Evolutionary conservation across 2,888 invertebrate genomes (phyloP).

Genomic region (Acholoe squamosa): DNA sequence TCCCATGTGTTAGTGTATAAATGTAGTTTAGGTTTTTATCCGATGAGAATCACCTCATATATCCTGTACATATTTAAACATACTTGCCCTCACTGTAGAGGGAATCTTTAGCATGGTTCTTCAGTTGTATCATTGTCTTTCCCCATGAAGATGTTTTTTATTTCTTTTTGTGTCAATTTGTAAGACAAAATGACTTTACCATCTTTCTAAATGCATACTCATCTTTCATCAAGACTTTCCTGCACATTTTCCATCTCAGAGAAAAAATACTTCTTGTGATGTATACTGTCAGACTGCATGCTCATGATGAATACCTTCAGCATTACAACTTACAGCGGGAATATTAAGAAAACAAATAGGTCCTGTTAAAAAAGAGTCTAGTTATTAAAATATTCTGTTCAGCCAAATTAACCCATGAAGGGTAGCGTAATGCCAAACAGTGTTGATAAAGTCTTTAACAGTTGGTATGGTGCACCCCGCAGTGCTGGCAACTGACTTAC

Average conservation of each 20-base stretch:
- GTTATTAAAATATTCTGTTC: no score
- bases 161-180: neutral
- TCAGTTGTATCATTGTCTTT: neutral
- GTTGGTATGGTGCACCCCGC: no score
- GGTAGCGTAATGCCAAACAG: no score
- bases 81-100: neutral
- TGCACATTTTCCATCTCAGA: neutral
- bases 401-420: no score
- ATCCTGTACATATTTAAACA: neutral
- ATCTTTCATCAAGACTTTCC: slow-evolving; percentile 5
- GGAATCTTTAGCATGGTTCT: neutral
- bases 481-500: no score
- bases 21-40: no score
- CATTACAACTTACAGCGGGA: no score
- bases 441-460: no score
- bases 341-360: no score
- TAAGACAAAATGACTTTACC: neutral
- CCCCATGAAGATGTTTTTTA: neutral
- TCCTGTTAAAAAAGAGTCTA: no score
- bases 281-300: neutral
- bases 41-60: neutral
- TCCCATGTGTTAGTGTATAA: no score
- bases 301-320: neutral
- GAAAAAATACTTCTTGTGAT: neutral
- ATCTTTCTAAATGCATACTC: neutral